Evolutionary conservation across 2,113 vertebrate species (phyloP).

Genomic region (Trinectes maculatus): DNA sequence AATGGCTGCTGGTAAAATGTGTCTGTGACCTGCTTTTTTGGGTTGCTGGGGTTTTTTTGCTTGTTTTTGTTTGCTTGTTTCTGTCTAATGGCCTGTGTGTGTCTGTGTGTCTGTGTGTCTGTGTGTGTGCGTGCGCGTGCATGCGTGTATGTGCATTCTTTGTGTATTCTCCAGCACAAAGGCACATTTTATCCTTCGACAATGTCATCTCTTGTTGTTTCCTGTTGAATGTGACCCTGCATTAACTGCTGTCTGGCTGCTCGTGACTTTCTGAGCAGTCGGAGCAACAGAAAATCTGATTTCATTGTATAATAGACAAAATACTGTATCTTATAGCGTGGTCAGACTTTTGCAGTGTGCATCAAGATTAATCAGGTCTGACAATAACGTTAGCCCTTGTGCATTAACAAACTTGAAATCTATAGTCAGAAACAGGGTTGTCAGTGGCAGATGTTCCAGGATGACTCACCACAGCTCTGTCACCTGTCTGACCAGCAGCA

Average conservation of each 20-base stretch:
- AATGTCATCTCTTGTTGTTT: slow-evolving; percentile 44
- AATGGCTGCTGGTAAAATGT: slow-evolving; percentile 62
- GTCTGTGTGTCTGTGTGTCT: too few species aligned
- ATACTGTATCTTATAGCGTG: slow-evolving; percentile 7
- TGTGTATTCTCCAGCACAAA: slow-evolving; percentile 34
- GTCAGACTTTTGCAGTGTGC: slow-evolving; percentile 2
- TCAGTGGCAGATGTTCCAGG: slow-evolving; percentile 60
- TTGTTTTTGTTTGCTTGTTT: neutral
- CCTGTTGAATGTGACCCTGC: slow-evolving; percentile 56
- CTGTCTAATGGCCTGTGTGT: slow-evolving; percentile 32
- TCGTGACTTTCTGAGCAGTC: slow-evolving; percentile 52
- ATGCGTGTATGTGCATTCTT: too few species aligned
- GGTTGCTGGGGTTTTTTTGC: neutral
- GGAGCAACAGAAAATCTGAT: slow-evolving; percentile 36
- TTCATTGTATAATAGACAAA: slow-evolving; percentile 13
- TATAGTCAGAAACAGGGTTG: slow-evolving; percentile 32
- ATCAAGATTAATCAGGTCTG: neutral
- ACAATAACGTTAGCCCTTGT: slow-evolving; percentile 11
- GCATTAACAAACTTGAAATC: slow-evolving; percentile 22
- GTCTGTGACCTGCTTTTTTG: slow-evolving; percentile 49
- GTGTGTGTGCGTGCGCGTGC: too few species aligned
- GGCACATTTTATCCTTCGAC: slow-evolving; percentile 48
- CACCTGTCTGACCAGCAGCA: slow-evolving; percentile 69
- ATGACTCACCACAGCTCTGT: slow-evolving; percentile 76
- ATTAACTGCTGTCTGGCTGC: slow-evolving; percentile 23